Percentiles rank a stretch among this genome's conserved stretches.
Conservation (phyloP, 2,113 vertebrate species). For the Cyprinodon variegatus region DNA sequence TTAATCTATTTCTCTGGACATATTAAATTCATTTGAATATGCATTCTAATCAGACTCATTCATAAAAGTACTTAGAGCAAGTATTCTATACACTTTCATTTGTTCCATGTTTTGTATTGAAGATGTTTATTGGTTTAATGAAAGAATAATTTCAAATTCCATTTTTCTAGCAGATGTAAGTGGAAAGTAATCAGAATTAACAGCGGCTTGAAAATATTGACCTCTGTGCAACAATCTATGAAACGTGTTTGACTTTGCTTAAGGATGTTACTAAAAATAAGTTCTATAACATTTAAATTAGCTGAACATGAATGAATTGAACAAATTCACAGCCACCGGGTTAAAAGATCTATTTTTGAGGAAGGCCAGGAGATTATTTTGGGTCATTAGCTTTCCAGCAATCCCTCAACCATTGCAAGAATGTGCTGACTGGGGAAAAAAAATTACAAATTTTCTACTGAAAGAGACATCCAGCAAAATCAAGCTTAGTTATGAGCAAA, state of each 20-base stretch:
- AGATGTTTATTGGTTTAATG: not conserved
- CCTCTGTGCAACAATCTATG: not conserved
- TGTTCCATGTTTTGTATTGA: not conserved
- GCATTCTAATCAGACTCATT: not conserved
- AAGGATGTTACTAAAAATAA: not conserved
- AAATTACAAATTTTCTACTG: too few species aligned
- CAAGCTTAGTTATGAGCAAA: too few species aligned
- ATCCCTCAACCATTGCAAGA: too few species aligned
- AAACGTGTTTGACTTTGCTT: not conserved
- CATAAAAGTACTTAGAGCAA: not conserved
- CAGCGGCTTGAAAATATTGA: not conserved
- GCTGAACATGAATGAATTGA: not conserved
- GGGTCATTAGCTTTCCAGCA: too few species aligned
- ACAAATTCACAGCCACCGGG: not conserved
- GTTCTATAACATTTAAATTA: not conserved
- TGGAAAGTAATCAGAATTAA: not conserved
- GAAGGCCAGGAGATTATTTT: too few species aligned
- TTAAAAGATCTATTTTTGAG: too few species aligned
- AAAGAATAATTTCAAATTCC: too few species aligned
- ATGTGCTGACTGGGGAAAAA: too few species aligned
- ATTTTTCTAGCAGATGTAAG: not conserved
- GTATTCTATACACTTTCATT: not conserved
- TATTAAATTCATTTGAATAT: too few species aligned
- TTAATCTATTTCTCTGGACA: too few species aligned
- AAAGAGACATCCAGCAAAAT: too few species aligned